Evolutionary conservation across 2,113 vertebrate species (phyloP).

Genomic region (Eubucco bourcierii): DNA sequence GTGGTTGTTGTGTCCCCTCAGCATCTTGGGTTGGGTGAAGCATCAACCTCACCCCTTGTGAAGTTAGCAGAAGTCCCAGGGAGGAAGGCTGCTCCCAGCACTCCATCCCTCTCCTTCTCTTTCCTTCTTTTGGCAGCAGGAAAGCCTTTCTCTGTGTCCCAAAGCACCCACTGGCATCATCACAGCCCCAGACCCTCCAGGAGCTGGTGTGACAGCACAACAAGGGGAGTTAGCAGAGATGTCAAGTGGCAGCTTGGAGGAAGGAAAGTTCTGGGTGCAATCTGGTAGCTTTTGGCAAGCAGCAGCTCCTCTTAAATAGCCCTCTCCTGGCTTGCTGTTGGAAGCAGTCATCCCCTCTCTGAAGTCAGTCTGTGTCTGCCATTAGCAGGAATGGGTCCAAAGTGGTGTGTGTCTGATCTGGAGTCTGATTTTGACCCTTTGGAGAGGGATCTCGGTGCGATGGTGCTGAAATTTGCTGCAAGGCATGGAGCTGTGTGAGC

Average conservation of each 20-base stretch:
- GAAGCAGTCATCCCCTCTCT: background rate
- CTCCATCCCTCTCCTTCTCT: background rate
- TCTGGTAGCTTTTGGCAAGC: conserved; percentile 7
- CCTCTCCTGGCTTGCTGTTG: background rate
- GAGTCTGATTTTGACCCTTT: background rate
- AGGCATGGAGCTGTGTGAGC: rapidly evolving
- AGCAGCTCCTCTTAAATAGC: background rate
- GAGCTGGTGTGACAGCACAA: background rate
- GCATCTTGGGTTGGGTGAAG: background rate
- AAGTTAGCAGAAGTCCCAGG: background rate
- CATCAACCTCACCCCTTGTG: rapidly evolving
- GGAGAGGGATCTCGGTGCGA: rapidly evolving
- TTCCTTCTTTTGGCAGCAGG: background rate
- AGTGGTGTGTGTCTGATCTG: rapidly evolving
- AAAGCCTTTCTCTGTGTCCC: background rate
- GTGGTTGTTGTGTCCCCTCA: rapidly evolving
- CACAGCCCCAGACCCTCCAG: background rate
- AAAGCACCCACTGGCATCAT: rapidly evolving
- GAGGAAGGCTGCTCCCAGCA: rapidly evolving
- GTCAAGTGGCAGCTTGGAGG: background rate
- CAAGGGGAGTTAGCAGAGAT: background rate
- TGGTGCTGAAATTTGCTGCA: background rate
- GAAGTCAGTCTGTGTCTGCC: background rate
- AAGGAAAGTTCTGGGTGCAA: background rate
- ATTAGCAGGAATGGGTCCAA: rapidly evolving